Conservation (phyloP, 2,888 invertebrate species). For the Oligia latruncula region DNA sequence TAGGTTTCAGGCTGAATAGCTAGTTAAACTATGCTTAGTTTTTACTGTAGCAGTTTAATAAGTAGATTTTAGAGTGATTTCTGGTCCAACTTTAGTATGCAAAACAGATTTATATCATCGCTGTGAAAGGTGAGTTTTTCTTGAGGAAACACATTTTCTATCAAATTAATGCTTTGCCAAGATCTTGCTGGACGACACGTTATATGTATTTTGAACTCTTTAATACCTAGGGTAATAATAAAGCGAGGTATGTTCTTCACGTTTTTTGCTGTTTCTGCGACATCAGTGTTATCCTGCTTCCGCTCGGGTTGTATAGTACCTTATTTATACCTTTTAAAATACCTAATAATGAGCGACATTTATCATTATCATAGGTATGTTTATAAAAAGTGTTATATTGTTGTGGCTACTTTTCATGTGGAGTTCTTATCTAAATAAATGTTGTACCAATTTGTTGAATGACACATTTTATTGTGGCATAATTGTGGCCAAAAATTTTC, state of each 20-base stretch:
- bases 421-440: not conserved
- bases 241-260: not conserved
- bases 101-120: not conserved
- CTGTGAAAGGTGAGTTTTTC: not conserved
- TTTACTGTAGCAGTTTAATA: not conserved
- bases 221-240: too few species aligned
- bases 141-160: not conserved
- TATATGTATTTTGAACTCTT: too few species aligned
- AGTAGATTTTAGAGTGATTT: not conserved
- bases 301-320: not conserved
- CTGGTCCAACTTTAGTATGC: not conserved
- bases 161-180: not conserved
- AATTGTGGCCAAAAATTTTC: not conserved
- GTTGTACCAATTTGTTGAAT: not conserved
- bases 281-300: not conserved
- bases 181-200: too few species aligned
- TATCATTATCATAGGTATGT: too few species aligned
- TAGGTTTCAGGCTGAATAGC: too few species aligned
- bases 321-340: not conserved
- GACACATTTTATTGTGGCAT: not conserved
- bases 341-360: slow-evolving; percentile 12
- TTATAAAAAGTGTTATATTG: slow-evolving; percentile 6
- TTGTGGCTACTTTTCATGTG: not conserved
- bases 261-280: not conserved
- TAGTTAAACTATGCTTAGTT: not conserved